Evolutionary conservation across 2,113 vertebrate genomes (phyloP).

Genomic region (Salvelinus alpinus): DNA sequence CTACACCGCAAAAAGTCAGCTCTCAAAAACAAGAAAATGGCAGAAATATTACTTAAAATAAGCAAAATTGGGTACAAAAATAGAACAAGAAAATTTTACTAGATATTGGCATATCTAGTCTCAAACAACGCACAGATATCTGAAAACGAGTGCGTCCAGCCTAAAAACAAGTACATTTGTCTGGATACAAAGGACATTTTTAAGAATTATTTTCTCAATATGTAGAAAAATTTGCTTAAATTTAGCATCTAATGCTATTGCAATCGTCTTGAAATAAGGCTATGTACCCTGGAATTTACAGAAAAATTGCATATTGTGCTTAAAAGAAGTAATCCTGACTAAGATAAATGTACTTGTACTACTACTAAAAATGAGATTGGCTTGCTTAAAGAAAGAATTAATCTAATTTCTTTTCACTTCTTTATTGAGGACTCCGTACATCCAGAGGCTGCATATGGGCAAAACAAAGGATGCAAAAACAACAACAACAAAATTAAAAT

Average conservation of each 20-base stretch:
- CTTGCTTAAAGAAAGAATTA: too few relatives aligned
- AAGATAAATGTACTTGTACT: conserved; percentile 3
- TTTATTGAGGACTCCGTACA: too few relatives aligned
- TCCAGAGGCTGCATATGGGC: too few relatives aligned
- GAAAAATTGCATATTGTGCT: not conserved
- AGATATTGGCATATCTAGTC: not conserved
- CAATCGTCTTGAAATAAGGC: conserved; percentile 10
- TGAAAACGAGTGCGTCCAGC: not conserved
- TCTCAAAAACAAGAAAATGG: too few relatives aligned
- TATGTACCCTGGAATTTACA: not conserved
- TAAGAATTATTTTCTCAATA: conserved; percentile 5
- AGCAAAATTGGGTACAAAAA: not conserved
- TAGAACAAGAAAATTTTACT: too few relatives aligned
- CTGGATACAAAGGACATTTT: conserved; percentile 6
- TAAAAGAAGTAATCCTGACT: not conserved
- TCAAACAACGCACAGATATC: conserved; percentile 3
- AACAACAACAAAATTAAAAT: too few relatives aligned
- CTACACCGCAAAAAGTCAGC: too few relatives aligned
- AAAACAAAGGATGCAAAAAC: too few relatives aligned
- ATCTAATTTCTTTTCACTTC: too few relatives aligned
- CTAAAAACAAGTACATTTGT: conserved; percentile 2
- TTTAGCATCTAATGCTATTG: not conserved
- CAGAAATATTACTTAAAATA: conserved; percentile 13
- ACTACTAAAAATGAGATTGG: not conserved
- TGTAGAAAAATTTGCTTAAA: not conserved